Conservation (phyloP, 1,140 invertebrate genomes). For the Epicauta chinensis region DNA sequence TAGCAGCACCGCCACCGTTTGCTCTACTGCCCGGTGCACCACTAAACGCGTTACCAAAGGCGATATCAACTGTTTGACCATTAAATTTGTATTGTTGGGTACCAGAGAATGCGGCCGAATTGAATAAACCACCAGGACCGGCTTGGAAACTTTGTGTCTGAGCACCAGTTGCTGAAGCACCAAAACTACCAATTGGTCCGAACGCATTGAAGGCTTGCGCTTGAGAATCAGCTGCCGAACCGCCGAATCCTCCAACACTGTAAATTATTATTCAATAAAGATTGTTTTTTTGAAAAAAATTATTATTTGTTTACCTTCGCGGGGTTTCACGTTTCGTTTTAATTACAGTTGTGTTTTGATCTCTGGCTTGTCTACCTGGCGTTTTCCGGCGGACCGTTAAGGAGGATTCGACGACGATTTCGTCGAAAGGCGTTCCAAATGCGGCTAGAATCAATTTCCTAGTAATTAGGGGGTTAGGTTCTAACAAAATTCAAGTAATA, state of each 20-base stretch:
- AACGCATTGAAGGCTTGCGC: constrained; percentile 8
- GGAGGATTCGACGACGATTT: constrained; percentile 33
- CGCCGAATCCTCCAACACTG: not conserved
- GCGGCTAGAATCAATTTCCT: constrained; percentile 24
- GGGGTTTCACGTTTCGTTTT: constrained; percentile 6
- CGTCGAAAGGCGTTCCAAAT: constrained; percentile 31
- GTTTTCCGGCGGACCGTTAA: constrained; percentile 27
- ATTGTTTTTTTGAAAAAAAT: no score
- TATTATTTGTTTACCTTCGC: no score
- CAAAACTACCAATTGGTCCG: constrained; percentile 7
- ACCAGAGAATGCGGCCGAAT: constrained; percentile 1
- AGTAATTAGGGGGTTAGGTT: no score
- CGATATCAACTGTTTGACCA: constrained; percentile 8
- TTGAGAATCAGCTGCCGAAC: constrained; percentile 7
- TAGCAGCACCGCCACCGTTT: not conserved
- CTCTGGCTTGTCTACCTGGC: constrained; percentile 18
- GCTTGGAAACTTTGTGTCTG: constrained; percentile 1
- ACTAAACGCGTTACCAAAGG: not conserved
- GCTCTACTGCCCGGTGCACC: not conserved
- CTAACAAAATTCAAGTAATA: no score
- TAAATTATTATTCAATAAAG: no score
- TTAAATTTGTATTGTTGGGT: constrained; percentile 9
- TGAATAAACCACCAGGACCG: not conserved
- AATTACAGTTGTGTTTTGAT: constrained; percentile 13
- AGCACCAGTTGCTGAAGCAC: constrained; percentile 2